Conservation (phyloP, 2,113 vertebrate genomes). For the Halichoerus grypus region DNA sequence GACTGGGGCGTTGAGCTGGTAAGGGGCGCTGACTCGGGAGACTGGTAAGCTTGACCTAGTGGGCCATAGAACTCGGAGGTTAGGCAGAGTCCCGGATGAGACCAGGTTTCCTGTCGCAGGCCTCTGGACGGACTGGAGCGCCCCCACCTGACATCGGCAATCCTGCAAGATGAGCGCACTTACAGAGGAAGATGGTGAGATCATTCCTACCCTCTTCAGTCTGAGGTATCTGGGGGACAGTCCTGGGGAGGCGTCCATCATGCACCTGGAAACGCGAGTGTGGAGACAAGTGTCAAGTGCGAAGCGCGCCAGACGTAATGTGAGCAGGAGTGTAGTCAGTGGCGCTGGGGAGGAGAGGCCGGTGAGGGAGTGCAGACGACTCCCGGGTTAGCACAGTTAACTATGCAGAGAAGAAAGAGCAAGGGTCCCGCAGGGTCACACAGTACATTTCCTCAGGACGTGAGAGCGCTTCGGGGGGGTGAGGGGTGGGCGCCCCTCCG, state of each 20-base stretch:
- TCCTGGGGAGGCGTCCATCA: rapidly evolving
- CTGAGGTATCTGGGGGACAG: background rate
- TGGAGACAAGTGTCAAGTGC: too few relatives aligned
- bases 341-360: background rate
- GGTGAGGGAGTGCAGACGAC: too few relatives aligned
- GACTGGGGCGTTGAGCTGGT: background rate
- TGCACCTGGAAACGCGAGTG: background rate
- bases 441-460: background rate
- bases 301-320: rapidly evolving
- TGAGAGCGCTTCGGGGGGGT: rapidly evolving
- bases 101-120: background rate
- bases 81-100: background rate
- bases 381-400: background rate
- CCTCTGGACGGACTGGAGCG: background rate
- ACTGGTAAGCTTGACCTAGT: background rate
- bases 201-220: background rate
- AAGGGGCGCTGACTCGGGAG: background rate
- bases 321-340: background rate
- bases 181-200: background rate
- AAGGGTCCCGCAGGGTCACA: background rate
- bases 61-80: background rate
- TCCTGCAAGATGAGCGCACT: background rate
- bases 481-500: rapidly evolving
- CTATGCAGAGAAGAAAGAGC: background rate
- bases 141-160: background rate